These are phyloP conservation scores for Hydractinia symbiolongicarpus DNA, from an alignment of 30 jellyfish, hydroid and myxozoan genomes.

Conservation along the genomic window DNA sequence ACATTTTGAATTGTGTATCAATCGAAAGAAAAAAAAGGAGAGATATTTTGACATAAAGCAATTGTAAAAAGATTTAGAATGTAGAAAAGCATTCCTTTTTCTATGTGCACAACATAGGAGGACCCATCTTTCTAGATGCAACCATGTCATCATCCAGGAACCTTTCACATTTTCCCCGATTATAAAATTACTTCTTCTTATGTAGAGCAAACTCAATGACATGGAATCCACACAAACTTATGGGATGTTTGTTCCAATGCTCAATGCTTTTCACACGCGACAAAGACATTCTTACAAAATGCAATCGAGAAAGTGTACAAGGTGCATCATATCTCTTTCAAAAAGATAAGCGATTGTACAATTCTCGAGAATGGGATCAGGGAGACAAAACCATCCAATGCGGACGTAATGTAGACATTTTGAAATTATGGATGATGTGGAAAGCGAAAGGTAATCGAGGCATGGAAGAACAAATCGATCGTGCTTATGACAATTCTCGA, in stretches of 20 bases:
- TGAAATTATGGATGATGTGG: constrained; percentile 91
- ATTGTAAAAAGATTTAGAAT: too few relatives aligned
- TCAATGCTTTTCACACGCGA: constrained; percentile 58
- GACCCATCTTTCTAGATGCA: neutral
- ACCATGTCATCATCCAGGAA: too few relatives aligned
- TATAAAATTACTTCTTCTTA: too few relatives aligned
- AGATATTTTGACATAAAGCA: too few relatives aligned
- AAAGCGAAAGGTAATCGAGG: constrained; percentile 83
- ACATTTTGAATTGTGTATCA: neutral
- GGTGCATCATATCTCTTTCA: constrained; percentile 85
- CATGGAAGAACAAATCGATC: constrained; percentile 69
- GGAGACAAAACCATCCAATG: constrained; percentile 91
- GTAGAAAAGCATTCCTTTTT: neutral
- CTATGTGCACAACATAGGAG: neutral
- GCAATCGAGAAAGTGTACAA: constrained; percentile 51
- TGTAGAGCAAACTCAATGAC: constrained; percentile 84
- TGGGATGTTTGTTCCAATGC: constrained; percentile 78
- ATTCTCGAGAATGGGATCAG: constrained; percentile 57
- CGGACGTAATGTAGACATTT: constrained; percentile 73
- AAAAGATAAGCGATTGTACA: constrained; percentile 69
- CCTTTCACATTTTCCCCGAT: too few relatives aligned
- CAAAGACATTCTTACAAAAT: constrained; percentile 34
- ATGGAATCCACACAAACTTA: constrained; percentile 92
- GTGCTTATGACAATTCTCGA: constrained; percentile 60
- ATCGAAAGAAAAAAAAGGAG: neutral